Base-by-base conservation (phyloP, 2,888 invertebrate genomes). In the Nematopogon swammerdamellus region DNA sequence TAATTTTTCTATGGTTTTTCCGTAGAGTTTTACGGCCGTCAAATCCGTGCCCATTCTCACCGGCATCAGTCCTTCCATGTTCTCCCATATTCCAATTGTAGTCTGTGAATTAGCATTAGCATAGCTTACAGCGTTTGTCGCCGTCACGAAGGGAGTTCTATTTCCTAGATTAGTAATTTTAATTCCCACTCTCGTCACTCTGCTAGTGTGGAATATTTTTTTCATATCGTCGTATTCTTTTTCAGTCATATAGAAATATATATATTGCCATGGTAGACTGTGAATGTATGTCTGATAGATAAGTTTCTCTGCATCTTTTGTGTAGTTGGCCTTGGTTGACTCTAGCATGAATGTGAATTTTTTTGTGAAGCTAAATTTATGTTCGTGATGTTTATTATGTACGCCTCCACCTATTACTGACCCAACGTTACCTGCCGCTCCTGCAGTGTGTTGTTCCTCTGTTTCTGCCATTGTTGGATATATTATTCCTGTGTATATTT, bases 41-140 rank as follows among this genome's bases (percentile, higher is more conserved):
- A 51, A 18, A 3, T 46, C 20, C 14, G 2, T 49, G 14, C 49
- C 49, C 46, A 49, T 19, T 11, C 6, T 2, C 17, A 45, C 19
- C 3, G 44, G 45, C 2, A 45, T 46, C 2, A 51, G 11, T 4
- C 14, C 17, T 47, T 36, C 47, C 36, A 47, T 8, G 18, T 51
- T 36, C 36, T 51, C 51, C 51, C 51, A 51, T 25, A 51, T 42
- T 17, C 51, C 51, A 2, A 51, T 51, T 4, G 51, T 51, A 19
- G 51, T 51, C 25, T 51, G 51, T 5, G 51, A 51, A 49, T 51
- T 49, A 1, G 51, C 48, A 17, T 51, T 51, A 19, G 45, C 51
- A 18, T 45, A 48, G 18, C 45, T 48, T 16, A 48, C 51, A 1
- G 49, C 43, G 20, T 46, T 49, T 11, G 49, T 19, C 11, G 42